A percentile compares a stretch with the other conserved stretches of the same genome.
Conservation (phyloP, 2,797 vertebrate species). For the Menidia menidia region DNA sequence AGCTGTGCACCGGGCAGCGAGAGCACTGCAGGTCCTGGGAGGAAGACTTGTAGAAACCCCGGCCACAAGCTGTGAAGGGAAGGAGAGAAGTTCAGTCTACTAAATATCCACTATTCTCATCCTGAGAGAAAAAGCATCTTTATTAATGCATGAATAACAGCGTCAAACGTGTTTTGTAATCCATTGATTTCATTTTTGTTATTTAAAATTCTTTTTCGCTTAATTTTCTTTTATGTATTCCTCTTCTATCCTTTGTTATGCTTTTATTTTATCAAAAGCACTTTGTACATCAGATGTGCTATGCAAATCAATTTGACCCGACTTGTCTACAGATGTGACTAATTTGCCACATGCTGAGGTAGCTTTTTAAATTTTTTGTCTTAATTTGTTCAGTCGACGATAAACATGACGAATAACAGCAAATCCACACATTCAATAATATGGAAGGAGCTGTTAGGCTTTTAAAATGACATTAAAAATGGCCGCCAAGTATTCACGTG, state of each 20-base stretch:
- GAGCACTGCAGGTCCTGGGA: conserved; percentile 98
- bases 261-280: too few species aligned
- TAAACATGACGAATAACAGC: background rate
- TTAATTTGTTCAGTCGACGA: conserved; percentile 6
- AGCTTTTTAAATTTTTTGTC: background rate
- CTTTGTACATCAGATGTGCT: too few species aligned
- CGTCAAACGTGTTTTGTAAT: background rate
- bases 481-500: background rate
- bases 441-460: background rate
- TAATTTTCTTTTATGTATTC: too few species aligned
- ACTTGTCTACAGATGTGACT: background rate
- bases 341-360: background rate
- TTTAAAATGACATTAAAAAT: background rate
- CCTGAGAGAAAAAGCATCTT: background rate
- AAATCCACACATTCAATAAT: background rate
- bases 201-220: too few species aligned
- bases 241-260: too few species aligned
- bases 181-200: too few species aligned
- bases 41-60: conserved; percentile 98
- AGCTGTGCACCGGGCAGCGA: conserved; percentile 95
- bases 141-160: background rate
- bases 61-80: conserved; percentile 88
- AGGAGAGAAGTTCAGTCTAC: background rate
- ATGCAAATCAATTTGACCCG: too few species aligned
- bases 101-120: background rate